phyloP scores from a whole-genome alignment of 2,113 vertebrate species.

The Lanius collurio region DNA sequence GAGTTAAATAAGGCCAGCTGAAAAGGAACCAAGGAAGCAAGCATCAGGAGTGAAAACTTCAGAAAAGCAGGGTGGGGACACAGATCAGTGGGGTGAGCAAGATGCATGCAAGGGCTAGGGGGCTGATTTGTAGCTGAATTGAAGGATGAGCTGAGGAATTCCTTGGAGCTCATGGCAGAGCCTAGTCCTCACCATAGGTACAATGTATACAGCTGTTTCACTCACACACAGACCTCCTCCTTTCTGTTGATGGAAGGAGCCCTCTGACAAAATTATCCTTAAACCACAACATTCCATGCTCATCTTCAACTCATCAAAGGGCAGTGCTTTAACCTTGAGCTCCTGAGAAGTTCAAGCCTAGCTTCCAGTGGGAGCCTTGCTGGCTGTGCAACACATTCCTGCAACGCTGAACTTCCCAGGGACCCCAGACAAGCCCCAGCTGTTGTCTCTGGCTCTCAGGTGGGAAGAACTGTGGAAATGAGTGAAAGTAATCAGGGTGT shows the following conservation, averaged over 20 bases:
- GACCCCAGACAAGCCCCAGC: neutral
- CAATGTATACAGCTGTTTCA: neutral
- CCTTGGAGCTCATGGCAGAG: neutral
- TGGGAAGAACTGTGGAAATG: neutral
- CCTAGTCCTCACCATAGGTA: neutral
- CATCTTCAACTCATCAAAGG: neutral
- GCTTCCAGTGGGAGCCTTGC: neutral
- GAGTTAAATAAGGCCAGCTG: neutral
- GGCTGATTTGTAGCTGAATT: neutral
- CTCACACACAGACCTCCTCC: neutral
- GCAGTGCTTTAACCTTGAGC: neutral
- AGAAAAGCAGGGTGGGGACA: neutral
- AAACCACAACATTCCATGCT: neutral
- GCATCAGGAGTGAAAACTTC: neutral
- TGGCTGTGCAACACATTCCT: neutral
- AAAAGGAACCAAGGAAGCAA: neutral
- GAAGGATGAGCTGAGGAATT: neutral
- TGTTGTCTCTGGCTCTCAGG: neutral
- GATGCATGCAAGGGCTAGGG: neutral
- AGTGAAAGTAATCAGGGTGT: neutral
- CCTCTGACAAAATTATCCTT: neutral
- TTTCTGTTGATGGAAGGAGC: neutral
- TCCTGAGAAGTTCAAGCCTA: neutral
- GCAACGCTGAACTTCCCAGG: rapidly evolving
- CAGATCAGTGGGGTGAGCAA: neutral